Percentiles rank a stretch among this genome's conserved stretches.
phyloP scores from a whole-genome alignment of 2,113 vertebrate genomes.

The Noturus placidus region DNA sequence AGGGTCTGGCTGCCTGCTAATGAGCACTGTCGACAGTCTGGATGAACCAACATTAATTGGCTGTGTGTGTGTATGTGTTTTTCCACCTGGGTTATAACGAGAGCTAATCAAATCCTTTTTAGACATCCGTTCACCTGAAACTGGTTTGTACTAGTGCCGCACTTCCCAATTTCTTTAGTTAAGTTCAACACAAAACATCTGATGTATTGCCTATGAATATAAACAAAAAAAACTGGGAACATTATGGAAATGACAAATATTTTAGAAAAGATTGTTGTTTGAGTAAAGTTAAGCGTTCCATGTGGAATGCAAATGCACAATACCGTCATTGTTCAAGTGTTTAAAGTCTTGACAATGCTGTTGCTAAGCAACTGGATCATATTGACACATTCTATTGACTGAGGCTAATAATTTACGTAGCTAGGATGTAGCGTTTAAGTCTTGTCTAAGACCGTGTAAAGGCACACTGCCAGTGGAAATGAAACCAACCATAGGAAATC shows the following conservation, averaged over 20 bases:
- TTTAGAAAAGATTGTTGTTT: too few species aligned
- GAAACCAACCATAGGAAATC: too few species aligned
- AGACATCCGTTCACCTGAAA: neutral
- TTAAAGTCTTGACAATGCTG: neutral
- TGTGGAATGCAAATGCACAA: neutral
- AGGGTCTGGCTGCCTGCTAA: conserved; percentile 25
- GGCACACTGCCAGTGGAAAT: too few species aligned
- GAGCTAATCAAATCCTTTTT: neutral
- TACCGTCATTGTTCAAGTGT: neutral
- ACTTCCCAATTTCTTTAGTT: neutral
- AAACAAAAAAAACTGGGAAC: too few species aligned
- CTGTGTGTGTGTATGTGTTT: neutral
- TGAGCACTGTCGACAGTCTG: conserved; percentile 27
- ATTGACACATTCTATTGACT: neutral
- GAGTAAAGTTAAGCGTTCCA: too few species aligned
- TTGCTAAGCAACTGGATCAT: neutral
- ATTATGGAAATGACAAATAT: neutral
- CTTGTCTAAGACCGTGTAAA: neutral
- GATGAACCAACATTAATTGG: conserved; percentile 31
- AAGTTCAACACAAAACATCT: neutral
- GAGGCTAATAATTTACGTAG: neutral
- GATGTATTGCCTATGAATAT: neutral
- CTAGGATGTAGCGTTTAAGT: neutral
- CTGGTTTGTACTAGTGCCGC: neutral
- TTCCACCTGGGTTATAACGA: neutral